Evolutionary conservation across 2,113 vertebrate genomes (phyloP).

Genomic region (Gambusia holbrooki): DNA sequence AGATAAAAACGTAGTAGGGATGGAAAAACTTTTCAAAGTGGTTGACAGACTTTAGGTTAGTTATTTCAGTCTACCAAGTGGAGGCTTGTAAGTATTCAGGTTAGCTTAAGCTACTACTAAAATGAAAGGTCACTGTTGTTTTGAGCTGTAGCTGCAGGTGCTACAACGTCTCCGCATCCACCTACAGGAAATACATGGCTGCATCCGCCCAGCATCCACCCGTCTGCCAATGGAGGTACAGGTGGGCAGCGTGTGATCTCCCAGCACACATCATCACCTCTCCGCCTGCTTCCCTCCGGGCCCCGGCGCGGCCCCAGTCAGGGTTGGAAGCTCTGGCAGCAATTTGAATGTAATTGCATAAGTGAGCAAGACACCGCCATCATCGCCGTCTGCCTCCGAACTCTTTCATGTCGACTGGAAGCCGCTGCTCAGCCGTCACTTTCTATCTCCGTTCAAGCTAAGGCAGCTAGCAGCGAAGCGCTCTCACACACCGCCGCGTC

Average conservation of each 20-base stretch:
- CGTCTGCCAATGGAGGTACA: constrained; percentile 17
- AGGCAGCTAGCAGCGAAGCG: constrained; percentile 19
- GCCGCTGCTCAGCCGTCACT: constrained; percentile 63
- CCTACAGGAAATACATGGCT: too few species aligned
- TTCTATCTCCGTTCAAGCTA: constrained; percentile 53
- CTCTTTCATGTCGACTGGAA: constrained; percentile 51
- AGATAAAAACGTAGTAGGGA: too few species aligned
- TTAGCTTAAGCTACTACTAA: too few species aligned
- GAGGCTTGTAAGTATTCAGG: too few species aligned
- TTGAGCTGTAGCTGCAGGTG: too few species aligned
- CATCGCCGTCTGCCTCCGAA: constrained; percentile 47
- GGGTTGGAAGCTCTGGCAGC: constrained; percentile 64
- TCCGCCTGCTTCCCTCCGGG: constrained; percentile 46
- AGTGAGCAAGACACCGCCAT: constrained; percentile 62
- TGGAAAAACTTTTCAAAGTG: too few species aligned
- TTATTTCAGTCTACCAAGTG: too few species aligned
- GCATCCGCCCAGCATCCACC: neutral
- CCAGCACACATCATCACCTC: constrained; percentile 60
- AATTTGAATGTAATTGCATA: constrained; percentile 70
- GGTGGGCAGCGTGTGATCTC: constrained; percentile 49
- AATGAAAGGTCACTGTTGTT: too few species aligned
- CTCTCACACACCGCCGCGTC: constrained; percentile 23
- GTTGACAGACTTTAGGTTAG: too few species aligned
- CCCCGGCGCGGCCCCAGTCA: constrained; percentile 41
- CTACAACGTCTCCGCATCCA: too few species aligned